A percentile compares a stretch with the other conserved stretches of the same genome.
Evolutionary conservation across 2,888 invertebrate species (phyloP).

Genomic region (Drosophila infuscata): DNA sequence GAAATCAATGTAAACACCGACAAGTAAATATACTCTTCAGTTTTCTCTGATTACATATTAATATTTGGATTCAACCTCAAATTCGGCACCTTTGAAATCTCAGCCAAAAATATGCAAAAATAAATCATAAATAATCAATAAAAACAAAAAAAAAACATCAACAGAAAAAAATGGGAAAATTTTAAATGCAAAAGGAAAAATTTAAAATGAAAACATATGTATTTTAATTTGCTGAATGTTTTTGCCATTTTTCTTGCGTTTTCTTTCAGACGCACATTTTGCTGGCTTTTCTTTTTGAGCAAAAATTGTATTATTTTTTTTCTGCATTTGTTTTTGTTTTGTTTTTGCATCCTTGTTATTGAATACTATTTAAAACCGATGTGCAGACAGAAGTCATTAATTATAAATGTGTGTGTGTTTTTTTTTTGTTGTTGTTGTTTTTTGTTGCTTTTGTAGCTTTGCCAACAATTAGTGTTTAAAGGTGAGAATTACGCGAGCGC

Average conservation of each 20-base stretch:
- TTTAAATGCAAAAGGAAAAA: slow-evolving; percentile 37
- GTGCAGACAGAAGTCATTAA: slow-evolving; percentile 65
- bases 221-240: slow-evolving; percentile 13
- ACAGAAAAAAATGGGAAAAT: slow-evolving; percentile 8
- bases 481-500: slow-evolving; percentile 39
- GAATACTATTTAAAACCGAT: slow-evolving; percentile 53
- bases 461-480: slow-evolving; percentile 28
- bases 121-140: slow-evolving; percentile 51
- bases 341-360: slow-evolving; percentile 65
- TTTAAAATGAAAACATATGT: slow-evolving; percentile 9
- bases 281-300: slow-evolving; percentile 12
- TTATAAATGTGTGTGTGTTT: slow-evolving; percentile 43
- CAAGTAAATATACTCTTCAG: neutral
- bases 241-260: slow-evolving; percentile 24
- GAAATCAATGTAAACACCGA: neutral
- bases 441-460: slow-evolving; percentile 12
- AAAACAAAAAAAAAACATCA: slow-evolving; percentile 28
- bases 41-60: neutral
- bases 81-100: slow-evolving; percentile 31
- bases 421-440: slow-evolving; percentile 7
- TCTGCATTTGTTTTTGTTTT: slow-evolving; percentile 24
- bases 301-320: slow-evolving; percentile 9
- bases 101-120: slow-evolving; percentile 32
- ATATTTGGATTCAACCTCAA: slow-evolving; percentile 3
- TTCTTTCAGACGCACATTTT: slow-evolving; percentile 31